Percentiles rank a stretch among this genome's conserved stretches.
phyloP scores from a whole-genome alignment of 1,140 invertebrate genomes.

The Meloidogyne exigua region DNA sequence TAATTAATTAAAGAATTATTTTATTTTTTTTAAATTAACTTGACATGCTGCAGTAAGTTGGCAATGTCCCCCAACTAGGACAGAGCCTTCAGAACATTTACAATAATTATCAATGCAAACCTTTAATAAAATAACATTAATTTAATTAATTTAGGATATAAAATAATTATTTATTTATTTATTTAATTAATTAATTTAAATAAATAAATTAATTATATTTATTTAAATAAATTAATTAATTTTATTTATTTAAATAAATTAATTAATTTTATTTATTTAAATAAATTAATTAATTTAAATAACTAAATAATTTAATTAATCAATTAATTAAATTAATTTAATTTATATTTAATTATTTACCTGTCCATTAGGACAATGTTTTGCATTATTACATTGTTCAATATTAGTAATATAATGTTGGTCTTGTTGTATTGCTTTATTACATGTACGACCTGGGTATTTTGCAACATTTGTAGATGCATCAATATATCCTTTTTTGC shows the following conservation, averaged over 20 bases:
- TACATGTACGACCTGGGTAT: constrained; percentile 61
- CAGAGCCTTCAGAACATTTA: constrained; percentile 20
- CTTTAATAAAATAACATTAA: background rate
- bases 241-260: background rate
- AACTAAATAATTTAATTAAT: no score
- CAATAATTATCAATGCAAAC: background rate
- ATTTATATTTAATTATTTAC: background rate
- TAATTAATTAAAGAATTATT: background rate
- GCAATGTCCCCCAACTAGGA: constrained; percentile 16
- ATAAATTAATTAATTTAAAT: background rate
- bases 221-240: no score
- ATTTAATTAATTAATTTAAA: background rate
- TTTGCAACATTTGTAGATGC: constrained; percentile 58
- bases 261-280: background rate
- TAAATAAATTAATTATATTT: no score
- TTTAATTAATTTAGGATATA: background rate
- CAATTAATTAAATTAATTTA: no score
- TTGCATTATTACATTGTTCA: constrained; percentile 8
- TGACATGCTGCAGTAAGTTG: constrained; percentile 26
- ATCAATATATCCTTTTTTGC: constrained; percentile 57
- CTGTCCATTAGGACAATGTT: constrained; percentile 37
- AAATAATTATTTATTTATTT: background rate
- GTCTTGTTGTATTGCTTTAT: constrained; percentile 49
- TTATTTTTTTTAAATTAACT: background rate
- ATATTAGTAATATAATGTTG: constrained; percentile 13